Conservation (phyloP, 1,140 invertebrate genomes). For the Manduca sexta region DNA sequence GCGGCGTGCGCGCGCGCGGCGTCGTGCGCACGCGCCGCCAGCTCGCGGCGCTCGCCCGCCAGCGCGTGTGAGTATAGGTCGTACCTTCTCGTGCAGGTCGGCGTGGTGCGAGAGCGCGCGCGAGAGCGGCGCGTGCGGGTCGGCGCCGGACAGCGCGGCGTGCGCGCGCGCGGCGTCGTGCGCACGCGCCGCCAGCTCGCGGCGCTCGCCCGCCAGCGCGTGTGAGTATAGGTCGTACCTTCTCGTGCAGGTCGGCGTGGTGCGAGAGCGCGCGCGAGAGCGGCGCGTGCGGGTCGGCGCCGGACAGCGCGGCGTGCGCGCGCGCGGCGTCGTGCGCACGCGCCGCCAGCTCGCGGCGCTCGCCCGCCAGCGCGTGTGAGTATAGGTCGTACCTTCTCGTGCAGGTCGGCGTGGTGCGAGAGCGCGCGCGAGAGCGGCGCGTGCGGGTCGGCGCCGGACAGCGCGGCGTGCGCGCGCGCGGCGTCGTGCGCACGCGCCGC, state of each 20-base stretch:
- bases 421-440: conserved; percentile 93
- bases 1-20: too few species aligned
- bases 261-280: conserved; percentile 93
- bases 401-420: conserved; percentile 93
- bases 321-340: conserved; percentile 82
- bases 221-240: conserved; percentile 53
- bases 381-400: conserved; percentile 79
- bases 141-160: too few species aligned
- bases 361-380: too few species aligned
- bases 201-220: too few species aligned
- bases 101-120: conserved; percentile 94
- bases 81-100: conserved; percentile 81
- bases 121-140: conserved; percentile 93
- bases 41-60: too few species aligned
- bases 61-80: too few species aligned
- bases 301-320: conserved; percentile 92
- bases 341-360: too few species aligned
- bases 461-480: conserved; percentile 88
- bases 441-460: conserved; percentile 96
- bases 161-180: too few species aligned
- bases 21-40: too few species aligned
- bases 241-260: conserved; percentile 94
- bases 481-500: conserved; percentile 82
- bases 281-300: conserved; percentile 95
- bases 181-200: too few species aligned